Evolutionary conservation across 2,797 vertebrate species (phyloP).

Genomic region (Hozukius guyotensis): DNA sequence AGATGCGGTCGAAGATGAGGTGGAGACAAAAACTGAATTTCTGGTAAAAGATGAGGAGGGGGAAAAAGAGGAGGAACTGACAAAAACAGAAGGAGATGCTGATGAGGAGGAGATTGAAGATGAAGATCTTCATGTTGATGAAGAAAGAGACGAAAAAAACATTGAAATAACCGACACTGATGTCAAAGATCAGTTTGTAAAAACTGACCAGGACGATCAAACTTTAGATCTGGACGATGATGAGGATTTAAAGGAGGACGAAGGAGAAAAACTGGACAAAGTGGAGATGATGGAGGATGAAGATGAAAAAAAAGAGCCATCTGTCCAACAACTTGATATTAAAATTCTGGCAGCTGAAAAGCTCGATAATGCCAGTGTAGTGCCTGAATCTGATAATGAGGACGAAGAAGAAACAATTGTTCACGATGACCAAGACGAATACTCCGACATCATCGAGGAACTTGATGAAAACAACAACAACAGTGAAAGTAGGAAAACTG

Average conservation of each 20-base stretch:
- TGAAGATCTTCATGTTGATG: constrained; percentile 3
- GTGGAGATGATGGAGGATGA: constrained; percentile 11
- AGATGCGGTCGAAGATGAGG: not conserved
- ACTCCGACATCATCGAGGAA: constrained; percentile 30
- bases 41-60: not conserved
- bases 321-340: constrained; percentile 20
- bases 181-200: constrained; percentile 7
- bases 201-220: not conserved
- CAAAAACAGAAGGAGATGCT: not conserved
- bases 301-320: constrained; percentile 16
- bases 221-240: not conserved
- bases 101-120: not conserved
- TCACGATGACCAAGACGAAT: constrained; percentile 17
- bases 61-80: not conserved
- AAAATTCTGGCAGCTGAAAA: constrained; percentile 30
- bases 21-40: not conserved
- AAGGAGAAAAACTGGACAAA: constrained; percentile 2
- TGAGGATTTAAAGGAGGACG: not conserved
- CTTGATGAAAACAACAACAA: constrained; percentile 73
- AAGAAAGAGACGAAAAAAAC: not conserved
- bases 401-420: constrained; percentile 13
- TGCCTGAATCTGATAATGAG: constrained; percentile 9
- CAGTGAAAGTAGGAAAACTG: constrained; percentile 62
- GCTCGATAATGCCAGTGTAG: not conserved
- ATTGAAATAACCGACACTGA: not conserved